Conservation (phyloP, 2,113 vertebrate species). For the Micronisus gabar region DNA sequence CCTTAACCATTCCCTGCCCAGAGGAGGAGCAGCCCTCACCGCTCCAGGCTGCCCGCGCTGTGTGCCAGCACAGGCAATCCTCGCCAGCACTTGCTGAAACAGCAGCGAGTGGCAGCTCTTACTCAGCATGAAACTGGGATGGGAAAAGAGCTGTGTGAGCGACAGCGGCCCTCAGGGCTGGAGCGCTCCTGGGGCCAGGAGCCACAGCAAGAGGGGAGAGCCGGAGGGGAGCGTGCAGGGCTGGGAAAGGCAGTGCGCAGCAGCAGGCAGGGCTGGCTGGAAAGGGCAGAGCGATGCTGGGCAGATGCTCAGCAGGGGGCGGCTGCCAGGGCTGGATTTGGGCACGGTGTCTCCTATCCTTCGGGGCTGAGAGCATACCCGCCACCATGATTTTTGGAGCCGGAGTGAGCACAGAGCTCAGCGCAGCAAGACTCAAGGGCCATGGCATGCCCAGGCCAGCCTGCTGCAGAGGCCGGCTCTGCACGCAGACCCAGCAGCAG, state of each 20-base stretch:
- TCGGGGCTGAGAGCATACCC: not conserved
- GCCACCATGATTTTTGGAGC: not conserved
- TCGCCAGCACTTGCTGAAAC: not conserved
- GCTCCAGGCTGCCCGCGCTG: not conserved
- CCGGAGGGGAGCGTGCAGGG: not conserved
- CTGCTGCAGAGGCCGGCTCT: not conserved
- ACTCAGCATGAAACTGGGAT: not conserved
- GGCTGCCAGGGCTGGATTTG: not conserved
- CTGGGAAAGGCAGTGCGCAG: not conserved
- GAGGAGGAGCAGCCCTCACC: not conserved
- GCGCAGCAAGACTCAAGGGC: not conserved
- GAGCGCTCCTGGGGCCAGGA: fast-evolving
- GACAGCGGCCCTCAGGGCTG: not conserved
- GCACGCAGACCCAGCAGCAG: not conserved
- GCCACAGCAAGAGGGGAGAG: not conserved
- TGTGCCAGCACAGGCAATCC: not conserved
- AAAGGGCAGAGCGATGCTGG: not conserved
- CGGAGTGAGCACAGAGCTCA: not conserved
- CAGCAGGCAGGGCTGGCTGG: not conserved
- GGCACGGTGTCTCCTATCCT: not conserved
- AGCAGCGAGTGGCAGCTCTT: not conserved
- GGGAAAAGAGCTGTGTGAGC: not conserved
- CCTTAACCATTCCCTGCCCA: not conserved
- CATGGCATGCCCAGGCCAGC: not conserved
- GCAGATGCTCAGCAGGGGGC: not conserved